phyloP scores from a whole-genome alignment of 2,888 invertebrate species.

The Polyommatus iphigenia region DNA sequence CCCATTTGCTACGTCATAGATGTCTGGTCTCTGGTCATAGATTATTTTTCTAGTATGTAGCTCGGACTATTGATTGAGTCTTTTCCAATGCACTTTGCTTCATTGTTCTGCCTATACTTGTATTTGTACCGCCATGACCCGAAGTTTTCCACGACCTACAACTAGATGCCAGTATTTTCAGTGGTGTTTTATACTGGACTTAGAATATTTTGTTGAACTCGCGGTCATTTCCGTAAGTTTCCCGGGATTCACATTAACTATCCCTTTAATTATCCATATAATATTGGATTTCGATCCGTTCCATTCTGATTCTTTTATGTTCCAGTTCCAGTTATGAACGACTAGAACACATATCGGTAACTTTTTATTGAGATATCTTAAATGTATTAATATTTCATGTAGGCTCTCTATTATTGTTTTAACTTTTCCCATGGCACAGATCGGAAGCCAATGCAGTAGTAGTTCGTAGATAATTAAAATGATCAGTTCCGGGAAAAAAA shows the following conservation, averaged over 20 bases:
- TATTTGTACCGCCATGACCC: not conserved
- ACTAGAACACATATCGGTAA: no score
- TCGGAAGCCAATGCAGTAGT: constrained; percentile 33
- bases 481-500: constrained; percentile 59
- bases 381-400: no score
- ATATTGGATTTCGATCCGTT: no score
- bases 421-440: not conserved
- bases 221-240: not conserved
- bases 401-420: not conserved
- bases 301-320: no score
- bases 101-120: not conserved
- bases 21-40: no score
- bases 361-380: no score
- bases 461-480: constrained; percentile 50
- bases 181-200: not conserved
- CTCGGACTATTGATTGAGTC: not conserved
- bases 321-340: no score
- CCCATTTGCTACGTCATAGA: not conserved
- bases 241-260: no score
- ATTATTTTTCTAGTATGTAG: not conserved
- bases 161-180: not conserved
- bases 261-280: no score
- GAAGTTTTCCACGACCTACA: not conserved
- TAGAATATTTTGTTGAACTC: not conserved
- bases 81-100: not conserved